Evolutionary conservation across 2,113 vertebrate genomes (phyloP), one percentile per base, ranked within the genome.

Genomic region (Phaetusa simplex): DNA sequence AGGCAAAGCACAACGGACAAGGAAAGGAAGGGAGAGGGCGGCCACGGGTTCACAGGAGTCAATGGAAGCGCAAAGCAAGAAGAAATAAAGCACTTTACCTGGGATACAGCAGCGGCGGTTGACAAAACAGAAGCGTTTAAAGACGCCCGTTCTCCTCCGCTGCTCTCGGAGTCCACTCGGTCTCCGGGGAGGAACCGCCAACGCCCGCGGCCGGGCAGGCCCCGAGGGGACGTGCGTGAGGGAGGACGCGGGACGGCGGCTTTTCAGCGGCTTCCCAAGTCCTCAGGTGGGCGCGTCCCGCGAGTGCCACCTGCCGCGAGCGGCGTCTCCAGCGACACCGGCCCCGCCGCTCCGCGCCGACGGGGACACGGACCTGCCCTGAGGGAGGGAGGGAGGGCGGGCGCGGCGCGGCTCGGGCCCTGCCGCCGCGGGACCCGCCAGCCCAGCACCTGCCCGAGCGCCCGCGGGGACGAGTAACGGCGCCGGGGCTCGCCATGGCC

Each of bases 221-320:
- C 30, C 50, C 29, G 14, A 5, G 49, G 9, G 50, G 34, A 18
- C 43, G 5, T 3, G 5, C 53, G 2, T 4, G 20, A 42, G 30
- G 8, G 9, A 15, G 13, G 11, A 24, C 12, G 59, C 0, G 8
- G 19, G 26, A 14, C 4, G 5, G 11, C 0, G 6, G 38, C 26
- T 24, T 32, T 22, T 4, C 1, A 21, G 38, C 0, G 6, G 38
- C 26, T 24, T 27, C 17, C 3, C 1, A 18, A n/a, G 3, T 4
- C 49, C 38, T 18, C 43, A 8, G 0, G 19, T 4, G 30, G 64
- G 9, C 27, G 0, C 0, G 45, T 4, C 43, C n/a, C 91, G 9
- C 64, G 66, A 53, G 50, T 30, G 43, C 91, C 71, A 64, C 13
- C 91, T 92, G 16, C 56, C 9, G 89, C 62, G 5, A 42, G 38